Evolutionary conservation across 2,888 invertebrate genomes (phyloP), one percentile per base, ranked within the genome.

Genomic region (Antheraea yamamai): DNA sequence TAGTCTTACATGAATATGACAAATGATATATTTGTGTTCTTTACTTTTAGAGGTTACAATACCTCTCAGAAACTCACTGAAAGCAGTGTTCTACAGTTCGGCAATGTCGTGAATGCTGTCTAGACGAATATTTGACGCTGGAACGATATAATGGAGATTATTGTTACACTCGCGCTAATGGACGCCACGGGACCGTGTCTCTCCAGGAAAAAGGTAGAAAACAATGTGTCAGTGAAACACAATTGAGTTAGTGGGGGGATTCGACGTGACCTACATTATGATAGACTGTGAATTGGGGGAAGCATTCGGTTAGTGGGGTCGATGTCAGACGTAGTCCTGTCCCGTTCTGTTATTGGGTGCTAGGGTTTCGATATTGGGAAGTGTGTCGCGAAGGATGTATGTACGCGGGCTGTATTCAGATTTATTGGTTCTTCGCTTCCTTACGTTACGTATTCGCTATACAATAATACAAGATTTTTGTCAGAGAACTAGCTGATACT

Each of bases 181-280:
- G 64, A 66, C 26, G 18, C 64, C 26, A 66, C 26, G 26, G 16
- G 16, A 30, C 6, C 30, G 30, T 30, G 26, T 66, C 64, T 30
- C 14, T 66, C 4, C 26, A 30, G 64, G 64, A 30, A 66, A 66
- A 66, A 30, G 64, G 23, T 58, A 66, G 64, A 30, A 30, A 66
- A 66, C 64, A 66, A 66, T 16, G 64, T 66, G 64, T 66, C 64
- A 66, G 26, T 30, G 30, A 70, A 70, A 39, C 70, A n/a, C 39
- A 39, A 70, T 39, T 70, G 70, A 39, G 39, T 70, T 70, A 26
- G 16, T 30, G 70, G 35, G 70, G 16, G 70, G 20, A 70, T 39
- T 70, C 70, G 70, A 70, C 70, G 64, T 66, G 64, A 66, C 70
- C n/a, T 39, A 70, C 70, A 70, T 39, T 39, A n/a, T 39, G 39